phyloP scores from a whole-genome alignment of 2,797 vertebrate genomes.

The Clarias laeviceps region DNA sequence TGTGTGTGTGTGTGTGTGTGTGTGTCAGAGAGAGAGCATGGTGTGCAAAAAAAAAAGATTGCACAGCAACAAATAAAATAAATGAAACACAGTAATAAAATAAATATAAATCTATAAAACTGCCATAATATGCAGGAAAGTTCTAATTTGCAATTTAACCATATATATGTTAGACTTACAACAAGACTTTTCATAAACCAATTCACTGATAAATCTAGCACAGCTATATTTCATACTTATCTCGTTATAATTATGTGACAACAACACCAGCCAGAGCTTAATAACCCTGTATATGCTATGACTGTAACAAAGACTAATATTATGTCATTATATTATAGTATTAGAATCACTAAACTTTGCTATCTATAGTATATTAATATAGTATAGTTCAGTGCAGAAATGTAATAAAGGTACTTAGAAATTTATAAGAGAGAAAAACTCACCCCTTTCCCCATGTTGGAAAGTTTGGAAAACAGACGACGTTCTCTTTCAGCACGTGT shows the following conservation, averaged over 20 bases:
- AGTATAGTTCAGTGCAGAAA: background rate
- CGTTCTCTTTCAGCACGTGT: conserved; percentile 56
- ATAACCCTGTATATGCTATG: background rate
- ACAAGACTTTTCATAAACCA: background rate
- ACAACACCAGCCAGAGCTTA: background rate
- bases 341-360: background rate
- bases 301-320: background rate
- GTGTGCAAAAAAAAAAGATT: background rate
- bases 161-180: background rate
- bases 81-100: background rate
- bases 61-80: conserved; percentile 4
- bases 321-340: background rate
- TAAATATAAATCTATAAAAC: background rate
- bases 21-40: conserved; percentile 7
- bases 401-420: background rate
- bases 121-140: background rate
- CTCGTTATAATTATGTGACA: background rate
- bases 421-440: conserved; percentile 56
- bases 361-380: background rate
- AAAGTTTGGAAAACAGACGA: conserved; percentile 55
- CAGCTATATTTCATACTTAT: background rate
- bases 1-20: background rate
- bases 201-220: background rate
- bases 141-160: background rate
- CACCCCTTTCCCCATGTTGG: conserved; percentile 77